phyloP scores from a whole-genome alignment of 2,113 vertebrate genomes.

The Etheostoma spectabile region DNA sequence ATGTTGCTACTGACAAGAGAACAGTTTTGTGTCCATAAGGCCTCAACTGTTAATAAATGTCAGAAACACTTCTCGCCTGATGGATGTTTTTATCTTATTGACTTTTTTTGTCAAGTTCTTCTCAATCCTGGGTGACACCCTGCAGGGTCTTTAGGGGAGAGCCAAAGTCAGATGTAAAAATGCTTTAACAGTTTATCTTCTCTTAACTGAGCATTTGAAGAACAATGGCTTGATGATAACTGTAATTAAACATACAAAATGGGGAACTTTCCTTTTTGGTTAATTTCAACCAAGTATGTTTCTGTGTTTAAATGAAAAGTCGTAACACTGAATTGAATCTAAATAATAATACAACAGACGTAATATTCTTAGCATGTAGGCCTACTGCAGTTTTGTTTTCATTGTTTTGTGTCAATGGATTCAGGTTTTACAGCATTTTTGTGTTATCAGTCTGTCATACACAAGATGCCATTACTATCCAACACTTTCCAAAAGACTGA shows the following conservation, averaged over 20 bases:
- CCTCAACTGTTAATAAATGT: not conserved
- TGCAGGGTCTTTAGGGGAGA: not conserved
- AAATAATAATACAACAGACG: no score
- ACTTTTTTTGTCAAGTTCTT: not conserved
- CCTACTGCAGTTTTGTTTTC: not conserved
- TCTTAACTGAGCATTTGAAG: not conserved
- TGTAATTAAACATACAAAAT: not conserved
- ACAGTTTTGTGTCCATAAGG: not conserved
- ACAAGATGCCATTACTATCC: no score
- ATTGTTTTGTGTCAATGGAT: not conserved
- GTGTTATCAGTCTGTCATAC: not conserved
- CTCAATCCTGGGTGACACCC: conserved; percentile 10
- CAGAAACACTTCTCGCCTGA: not conserved
- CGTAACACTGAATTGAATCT: not conserved
- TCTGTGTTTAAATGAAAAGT: not conserved
- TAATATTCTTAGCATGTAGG: no score
- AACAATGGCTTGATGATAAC: not conserved
- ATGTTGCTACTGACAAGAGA: not conserved
- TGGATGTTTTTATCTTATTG: not conserved
- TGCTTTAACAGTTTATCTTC: not conserved
- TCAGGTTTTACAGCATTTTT: conserved; percentile 34
- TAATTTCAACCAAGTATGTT: not conserved
- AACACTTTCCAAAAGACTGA: no score
- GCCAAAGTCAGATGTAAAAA: no score
- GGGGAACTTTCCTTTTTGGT: not conserved